Base-by-base conservation (phyloP, 2,797 vertebrate species). In the Hydrophis major region DNA sequence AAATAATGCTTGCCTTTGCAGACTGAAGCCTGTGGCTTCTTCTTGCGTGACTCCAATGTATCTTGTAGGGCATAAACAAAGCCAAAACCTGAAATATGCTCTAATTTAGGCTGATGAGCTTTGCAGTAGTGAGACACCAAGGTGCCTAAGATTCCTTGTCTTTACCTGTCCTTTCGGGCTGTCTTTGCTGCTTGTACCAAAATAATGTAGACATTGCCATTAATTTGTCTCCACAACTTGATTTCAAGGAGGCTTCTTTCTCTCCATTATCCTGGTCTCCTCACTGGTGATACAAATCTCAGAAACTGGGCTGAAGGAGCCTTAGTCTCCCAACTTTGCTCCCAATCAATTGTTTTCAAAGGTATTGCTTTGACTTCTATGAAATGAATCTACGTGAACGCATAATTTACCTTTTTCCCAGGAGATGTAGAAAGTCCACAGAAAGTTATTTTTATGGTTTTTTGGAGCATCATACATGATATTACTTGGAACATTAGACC, bases 11-110 rank as follows among this genome's bases (percentile, higher is more conserved):
- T 57, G 94, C 61, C 53, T 25, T 28, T 0, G 0, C 7, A 57
- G 53, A 60, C 83, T 95, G 93, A 92, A 22, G 14, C 92, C 93
- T 95, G 37, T 87, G 95, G 94, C 89, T 42, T 22, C 74, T 0
- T 0, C 61, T 86, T 56, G 27, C 92, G 69, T 2, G 6, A 61
- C 92, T 27, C 0, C 86, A 91, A 27, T 55, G 92, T 69, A 92
- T 87, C 0, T 91, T 55, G 0, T 93, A 61, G 50, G 94, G 92
- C 32, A 89, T 91, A 93, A 95, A 86, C 88, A 93, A 93, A 86
- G 12, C 83, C 95, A 12, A 55, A n/a, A 88, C n/a, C 22, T 93
- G 94, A 95, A 87, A 88, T 0, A 0, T 0, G 0, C 50, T 61
- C 69, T 87, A 90, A 86, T 22, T 83, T 89, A 74, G 90, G 50